Evolutionary conservation across 2,888 invertebrate genomes (phyloP).

Genomic region (Ceramica pisi): DNA sequence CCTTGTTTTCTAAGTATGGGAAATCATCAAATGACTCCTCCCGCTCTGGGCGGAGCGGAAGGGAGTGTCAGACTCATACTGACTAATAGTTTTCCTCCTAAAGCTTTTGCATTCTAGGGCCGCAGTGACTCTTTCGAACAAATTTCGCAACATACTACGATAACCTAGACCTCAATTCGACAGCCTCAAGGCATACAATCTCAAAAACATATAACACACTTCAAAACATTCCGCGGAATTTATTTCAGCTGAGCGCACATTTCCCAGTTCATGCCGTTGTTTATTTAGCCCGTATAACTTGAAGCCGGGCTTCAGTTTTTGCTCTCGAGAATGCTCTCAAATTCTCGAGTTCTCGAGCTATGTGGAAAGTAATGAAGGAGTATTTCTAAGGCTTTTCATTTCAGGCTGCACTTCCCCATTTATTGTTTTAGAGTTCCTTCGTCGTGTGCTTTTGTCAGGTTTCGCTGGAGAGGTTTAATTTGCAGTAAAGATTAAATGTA

Average conservation of each 20-base stretch:
- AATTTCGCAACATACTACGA: too few relatives aligned
- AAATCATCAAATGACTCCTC: too few relatives aligned
- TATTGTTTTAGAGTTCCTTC: constrained; percentile 35
- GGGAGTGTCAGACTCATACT: too few relatives aligned
- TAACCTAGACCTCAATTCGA: neutral
- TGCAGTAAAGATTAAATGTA: neutral
- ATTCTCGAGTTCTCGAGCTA: constrained; percentile 37
- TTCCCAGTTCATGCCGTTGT: constrained; percentile 44
- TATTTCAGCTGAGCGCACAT: constrained; percentile 28
- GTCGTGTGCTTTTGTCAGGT: constrained; percentile 16
- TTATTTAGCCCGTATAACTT: constrained; percentile 52
- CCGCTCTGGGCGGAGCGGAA: too few relatives aligned
- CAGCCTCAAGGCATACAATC: too few relatives aligned
- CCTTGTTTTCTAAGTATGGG: too few relatives aligned
- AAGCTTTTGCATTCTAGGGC: too few relatives aligned
- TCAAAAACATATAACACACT: neutral
- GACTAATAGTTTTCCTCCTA: too few relatives aligned
- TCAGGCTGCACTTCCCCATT: constrained; percentile 25
- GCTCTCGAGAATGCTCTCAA: constrained; percentile 36
- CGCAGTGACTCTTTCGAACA: too few relatives aligned
- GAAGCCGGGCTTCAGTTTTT: constrained; percentile 44
- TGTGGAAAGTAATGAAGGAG: constrained; percentile 57
- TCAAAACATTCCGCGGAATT: constrained; percentile 16
- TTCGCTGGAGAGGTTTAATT: constrained; percentile 11
- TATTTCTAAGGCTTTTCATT: constrained; percentile 62